A percentile compares a stretch with the other conserved stretches of the same genome.
phyloP scores from a whole-genome alignment of 35 echinoderm and acorn worm species.

The Amphiura filiformis region DNA sequence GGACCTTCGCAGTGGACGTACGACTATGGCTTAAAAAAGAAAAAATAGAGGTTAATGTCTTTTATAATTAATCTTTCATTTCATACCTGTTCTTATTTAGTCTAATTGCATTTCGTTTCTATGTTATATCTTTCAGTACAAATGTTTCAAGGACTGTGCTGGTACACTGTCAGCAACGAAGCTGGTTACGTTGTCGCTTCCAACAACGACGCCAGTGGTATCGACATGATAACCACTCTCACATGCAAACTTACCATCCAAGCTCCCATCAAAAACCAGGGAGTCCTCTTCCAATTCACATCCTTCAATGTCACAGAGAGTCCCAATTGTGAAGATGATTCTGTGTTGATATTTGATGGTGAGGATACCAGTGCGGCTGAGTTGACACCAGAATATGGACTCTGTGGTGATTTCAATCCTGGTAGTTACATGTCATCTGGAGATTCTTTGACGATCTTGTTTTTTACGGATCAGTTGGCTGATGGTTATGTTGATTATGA shows the following conservation, averaged over 20 bases:
- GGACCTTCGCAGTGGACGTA: too few species aligned
- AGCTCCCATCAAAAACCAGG: not conserved
- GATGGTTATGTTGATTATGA: not conserved
- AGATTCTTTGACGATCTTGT: not conserved
- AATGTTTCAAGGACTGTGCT: not conserved
- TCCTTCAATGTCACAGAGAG: not conserved
- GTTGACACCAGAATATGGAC: not conserved
- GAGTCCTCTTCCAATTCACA: not conserved
- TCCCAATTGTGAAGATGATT: not conserved
- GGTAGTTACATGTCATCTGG: not conserved
- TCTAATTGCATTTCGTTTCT: not conserved
- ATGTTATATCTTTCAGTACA: not conserved
- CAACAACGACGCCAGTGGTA: not conserved
- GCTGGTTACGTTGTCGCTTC: not conserved
- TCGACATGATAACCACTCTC: not conserved
- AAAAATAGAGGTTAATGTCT: too few species aligned
- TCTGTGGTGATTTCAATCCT: not conserved
- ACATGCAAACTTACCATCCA: not conserved
- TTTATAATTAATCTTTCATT: too few species aligned
- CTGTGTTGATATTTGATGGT: not conserved
- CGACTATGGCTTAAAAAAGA: too few species aligned
- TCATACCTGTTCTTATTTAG: too few species aligned
- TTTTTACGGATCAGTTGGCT: not conserved
- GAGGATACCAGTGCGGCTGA: not conserved
- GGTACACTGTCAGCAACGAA: not conserved